A percentile compares a stretch with the other conserved stretches of the same genome.
These are phyloP conservation scores for Gallinago nigripennis DNA, from an alignment of 2,797 vertebrate species.

Conservation along the genomic window DNA sequence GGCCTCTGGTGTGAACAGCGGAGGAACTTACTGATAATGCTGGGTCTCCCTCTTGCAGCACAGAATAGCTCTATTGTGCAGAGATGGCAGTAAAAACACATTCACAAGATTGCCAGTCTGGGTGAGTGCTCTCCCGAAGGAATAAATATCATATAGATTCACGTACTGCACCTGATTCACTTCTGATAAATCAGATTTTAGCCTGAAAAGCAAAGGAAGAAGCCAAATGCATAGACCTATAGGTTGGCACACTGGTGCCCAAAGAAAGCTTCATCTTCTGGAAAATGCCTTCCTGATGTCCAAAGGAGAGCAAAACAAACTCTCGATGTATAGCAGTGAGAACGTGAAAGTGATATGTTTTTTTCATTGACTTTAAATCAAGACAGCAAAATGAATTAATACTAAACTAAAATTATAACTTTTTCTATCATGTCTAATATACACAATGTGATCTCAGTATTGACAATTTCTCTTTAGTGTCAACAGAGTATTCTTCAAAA, in stretches of 20 bases:
- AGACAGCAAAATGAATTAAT: not conserved
- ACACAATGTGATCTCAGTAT: not conserved
- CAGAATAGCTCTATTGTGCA: not conserved
- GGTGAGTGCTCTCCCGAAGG: not conserved
- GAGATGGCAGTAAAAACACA: not conserved
- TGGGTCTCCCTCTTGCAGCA: not conserved
- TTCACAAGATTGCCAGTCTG: not conserved
- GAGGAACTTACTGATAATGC: rapidly evolving
- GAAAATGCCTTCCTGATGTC: not conserved
- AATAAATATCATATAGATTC: not conserved
- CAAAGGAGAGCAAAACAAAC: not conserved
- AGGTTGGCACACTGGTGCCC: not conserved
- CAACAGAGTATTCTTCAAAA: not conserved
- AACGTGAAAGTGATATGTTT: rapidly evolving
- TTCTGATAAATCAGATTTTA: not conserved
- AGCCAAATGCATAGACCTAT: not conserved
- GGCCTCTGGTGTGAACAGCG: not conserved
- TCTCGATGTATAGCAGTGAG: not conserved
- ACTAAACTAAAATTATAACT: not conserved
- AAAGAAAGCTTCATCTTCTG: not conserved
- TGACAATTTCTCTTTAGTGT: not conserved
- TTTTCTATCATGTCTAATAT: not conserved
- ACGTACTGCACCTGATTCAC: not conserved
- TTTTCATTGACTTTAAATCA: not conserved
- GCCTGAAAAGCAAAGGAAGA: not conserved